Evolutionary conservation across 2,113 vertebrate genomes (phyloP).

Genomic region (Chionomys nivalis): DNA sequence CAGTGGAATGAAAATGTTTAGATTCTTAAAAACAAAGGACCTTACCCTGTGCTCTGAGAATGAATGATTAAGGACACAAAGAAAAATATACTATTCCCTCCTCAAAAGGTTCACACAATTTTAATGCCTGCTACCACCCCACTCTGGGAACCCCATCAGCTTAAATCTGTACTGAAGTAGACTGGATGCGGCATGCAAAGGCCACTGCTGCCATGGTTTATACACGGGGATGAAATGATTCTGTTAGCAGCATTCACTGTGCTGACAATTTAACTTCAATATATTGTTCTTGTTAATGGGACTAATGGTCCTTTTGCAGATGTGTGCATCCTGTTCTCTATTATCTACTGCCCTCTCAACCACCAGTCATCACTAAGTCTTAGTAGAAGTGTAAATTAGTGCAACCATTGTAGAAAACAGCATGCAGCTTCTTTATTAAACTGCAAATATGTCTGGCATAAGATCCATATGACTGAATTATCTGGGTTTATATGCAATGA

Average conservation of each 20-base stretch:
- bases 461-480: not conserved
- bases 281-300: not conserved
- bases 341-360: not conserved
- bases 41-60: not conserved
- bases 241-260: not conserved
- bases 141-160: conserved; percentile 1
- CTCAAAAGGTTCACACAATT: not conserved
- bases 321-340: not conserved
- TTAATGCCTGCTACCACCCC: not conserved
- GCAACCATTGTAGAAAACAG: not conserved
- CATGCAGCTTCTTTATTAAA: not conserved
- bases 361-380: not conserved
- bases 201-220: not conserved
- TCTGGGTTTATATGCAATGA: not conserved
- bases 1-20: conserved; percentile 2
- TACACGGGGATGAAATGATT: not conserved
- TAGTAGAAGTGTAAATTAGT: not conserved
- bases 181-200: not conserved
- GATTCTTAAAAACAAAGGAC: not conserved
- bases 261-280: not conserved
- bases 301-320: not conserved
- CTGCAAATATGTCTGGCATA: not conserved
- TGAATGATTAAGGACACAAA: not conserved
- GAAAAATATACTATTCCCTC: not conserved
- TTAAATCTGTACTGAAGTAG: not conserved